A percentile compares a stretch with the other conserved stretches of the same genome.
Evolutionary conservation across 1,140 invertebrate species (phyloP).

Genomic region (Dysdera silvatica): DNA sequence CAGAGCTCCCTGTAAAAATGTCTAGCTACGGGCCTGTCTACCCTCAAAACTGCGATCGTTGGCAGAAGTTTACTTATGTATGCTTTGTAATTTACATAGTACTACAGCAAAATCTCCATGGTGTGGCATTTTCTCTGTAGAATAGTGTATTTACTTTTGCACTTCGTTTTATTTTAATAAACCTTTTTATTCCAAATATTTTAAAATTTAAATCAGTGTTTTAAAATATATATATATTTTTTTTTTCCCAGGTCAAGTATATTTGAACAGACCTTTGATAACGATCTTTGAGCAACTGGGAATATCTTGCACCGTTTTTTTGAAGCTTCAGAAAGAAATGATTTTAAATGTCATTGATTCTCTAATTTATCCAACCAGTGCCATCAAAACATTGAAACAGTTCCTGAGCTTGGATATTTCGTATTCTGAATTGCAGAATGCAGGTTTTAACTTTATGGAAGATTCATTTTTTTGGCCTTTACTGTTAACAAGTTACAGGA

Average conservation of each 20-base stretch:
- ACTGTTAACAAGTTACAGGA: slow-evolving; percentile 10
- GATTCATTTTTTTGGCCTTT: slow-evolving; percentile 31
- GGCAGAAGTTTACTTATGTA: no score
- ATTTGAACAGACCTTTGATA: slow-evolving; percentile 33
- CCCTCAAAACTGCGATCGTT: no score
- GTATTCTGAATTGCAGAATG: not conserved
- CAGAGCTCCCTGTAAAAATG: no score
- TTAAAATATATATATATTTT: not conserved
- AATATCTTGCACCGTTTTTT: slow-evolving; percentile 16
- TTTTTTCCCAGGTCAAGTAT: slow-evolving; percentile 19
- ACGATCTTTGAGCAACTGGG: slow-evolving; percentile 34
- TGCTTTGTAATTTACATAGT: no score
- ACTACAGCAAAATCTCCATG: no score
- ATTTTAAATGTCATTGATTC: slow-evolving; percentile 28
- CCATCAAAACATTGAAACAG: not conserved
- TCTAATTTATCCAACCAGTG: slow-evolving; percentile 2
- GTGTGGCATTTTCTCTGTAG: no score
- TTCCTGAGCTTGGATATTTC: not conserved
- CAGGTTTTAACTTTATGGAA: slow-evolving; percentile 17
- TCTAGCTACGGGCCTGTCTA: no score
- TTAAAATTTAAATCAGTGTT: not conserved
- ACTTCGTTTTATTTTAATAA: no score
- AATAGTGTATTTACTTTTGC: no score
- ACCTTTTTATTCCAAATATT: no score
- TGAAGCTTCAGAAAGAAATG: slow-evolving; percentile 18